A percentile compares a stretch with the other conserved stretches of the same genome.
Evolutionary conservation across 1,140 invertebrate genomes (phyloP).

Genomic region (Zaprionus tsacasi): DNA sequence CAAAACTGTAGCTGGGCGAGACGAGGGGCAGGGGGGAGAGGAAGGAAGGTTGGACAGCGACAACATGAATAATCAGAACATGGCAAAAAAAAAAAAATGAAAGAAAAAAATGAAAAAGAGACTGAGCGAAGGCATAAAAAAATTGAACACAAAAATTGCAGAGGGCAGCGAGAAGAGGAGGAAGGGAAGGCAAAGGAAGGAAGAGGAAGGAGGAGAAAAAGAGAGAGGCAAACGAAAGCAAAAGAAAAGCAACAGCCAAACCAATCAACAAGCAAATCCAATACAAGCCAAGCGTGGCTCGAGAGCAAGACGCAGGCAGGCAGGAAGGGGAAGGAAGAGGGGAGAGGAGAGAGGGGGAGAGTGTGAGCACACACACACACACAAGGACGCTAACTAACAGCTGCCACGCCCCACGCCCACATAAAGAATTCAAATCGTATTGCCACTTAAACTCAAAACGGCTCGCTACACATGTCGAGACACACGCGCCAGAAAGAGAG

Average conservation of each 20-base stretch:
- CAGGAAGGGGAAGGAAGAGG: background rate
- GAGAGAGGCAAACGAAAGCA: conserved; percentile 14
- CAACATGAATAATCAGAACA: conserved; percentile 45
- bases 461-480: conserved; percentile 64
- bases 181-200: conserved; percentile 27
- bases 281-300: conserved; percentile 58
- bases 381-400: conserved; percentile 60
- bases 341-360: conserved; percentile 1
- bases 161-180: background rate
- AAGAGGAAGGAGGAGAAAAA: conserved; percentile 18
- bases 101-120: background rate
- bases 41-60: conserved; percentile 4
- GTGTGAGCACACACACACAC: conserved; percentile 14
- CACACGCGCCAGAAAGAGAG: background rate
- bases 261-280: conserved; percentile 79
- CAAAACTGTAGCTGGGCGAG: background rate
- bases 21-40: no score
- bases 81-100: conserved; percentile 4
- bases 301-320: background rate
- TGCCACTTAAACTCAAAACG: conserved; percentile 80
- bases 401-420: conserved; percentile 30
- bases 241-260: conserved; percentile 49
- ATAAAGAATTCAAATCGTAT: conserved; percentile 80
- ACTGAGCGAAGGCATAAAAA: background rate
- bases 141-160: conserved; percentile 39